Base-by-base conservation (phyloP, 2,113 vertebrate genomes). In the Rhinogobius similis region DNA sequence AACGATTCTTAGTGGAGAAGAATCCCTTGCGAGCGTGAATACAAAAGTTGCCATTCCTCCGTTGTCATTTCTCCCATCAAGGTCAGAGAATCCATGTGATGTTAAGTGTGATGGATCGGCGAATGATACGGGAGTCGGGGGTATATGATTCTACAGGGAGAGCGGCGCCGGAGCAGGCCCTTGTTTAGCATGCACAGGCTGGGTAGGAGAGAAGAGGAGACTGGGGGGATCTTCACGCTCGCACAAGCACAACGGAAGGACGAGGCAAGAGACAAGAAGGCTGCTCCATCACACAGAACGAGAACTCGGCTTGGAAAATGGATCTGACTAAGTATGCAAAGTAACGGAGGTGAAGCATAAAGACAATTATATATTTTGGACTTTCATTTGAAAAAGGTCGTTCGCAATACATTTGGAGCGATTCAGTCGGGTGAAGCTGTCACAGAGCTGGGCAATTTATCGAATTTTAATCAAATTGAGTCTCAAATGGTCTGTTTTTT, bases 201-300 rank as follows among this genome's bases (percentile, higher is more conserved):
- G 55, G 14, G 52, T 4, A 18, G n/a, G 18, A n/a, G 26, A 29
- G 12, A 2, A 12, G 58, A 61, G 58, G 18, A 20, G 20, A 20
- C 58, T 38, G 29, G 8, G 55, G 29, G 20, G 58, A 18, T 61
- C 58, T 61, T 61, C 58, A 61, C 58, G 58, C 58, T 61, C 58
- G 8, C 27, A 36, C 8, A 36, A 61, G 58, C 29, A 38, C 8
- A 61, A 36, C 58, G 9, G 4, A 38, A 36, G 29, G 58, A 36
- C 58, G 18, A n/a, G 29, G 8, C 20, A 3, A 12, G 18, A 61
- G 27, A 36, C 29, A 32, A 38, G 29, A 61, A 8, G 10, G 10
- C 2, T 4, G 29, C 29, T 61, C 29, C 26, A 36, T 61, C 58
- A n/a, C 12, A 61, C 58, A 29, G 21, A 61, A n/a, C 32, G 4